These are phyloP conservation scores for Oscheius onirici DNA, from an alignment of 2,888 invertebrate genomes.

Conservation along the genomic window DNA sequence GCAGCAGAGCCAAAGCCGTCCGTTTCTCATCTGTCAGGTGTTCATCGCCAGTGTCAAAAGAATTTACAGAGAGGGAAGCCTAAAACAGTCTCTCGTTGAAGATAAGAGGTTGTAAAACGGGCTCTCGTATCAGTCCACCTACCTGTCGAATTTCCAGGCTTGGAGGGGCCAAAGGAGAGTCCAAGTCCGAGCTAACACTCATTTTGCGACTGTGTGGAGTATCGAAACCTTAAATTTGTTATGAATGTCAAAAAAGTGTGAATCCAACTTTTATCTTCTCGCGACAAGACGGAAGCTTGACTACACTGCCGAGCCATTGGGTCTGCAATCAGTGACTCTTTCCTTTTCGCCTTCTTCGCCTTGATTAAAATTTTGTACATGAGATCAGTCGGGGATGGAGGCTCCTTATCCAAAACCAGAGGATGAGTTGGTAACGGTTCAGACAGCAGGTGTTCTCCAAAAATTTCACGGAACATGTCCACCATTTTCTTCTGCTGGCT, in stretches of 20 bases:
- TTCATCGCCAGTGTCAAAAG: conserved; percentile 5
- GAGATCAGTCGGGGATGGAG: conserved; percentile 59
- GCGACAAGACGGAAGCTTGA: background rate
- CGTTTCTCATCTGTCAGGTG: conserved; percentile 21
- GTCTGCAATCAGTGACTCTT: background rate
- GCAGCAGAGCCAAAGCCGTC: conserved; percentile 10
- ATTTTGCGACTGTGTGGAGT: background rate
- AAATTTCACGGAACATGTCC: conserved; percentile 53
- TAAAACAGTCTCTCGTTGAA: background rate
- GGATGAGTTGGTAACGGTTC: conserved; percentile 59
- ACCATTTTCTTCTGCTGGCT: conserved; percentile 64
- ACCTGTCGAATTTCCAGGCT: background rate
- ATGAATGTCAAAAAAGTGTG: background rate
- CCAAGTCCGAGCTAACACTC: conserved; percentile 8
- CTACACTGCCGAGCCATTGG: background rate
- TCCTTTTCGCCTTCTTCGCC: conserved; percentile 42
- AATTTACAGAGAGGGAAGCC: background rate
- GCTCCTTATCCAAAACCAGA: conserved; percentile 42
- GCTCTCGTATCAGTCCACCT: background rate
- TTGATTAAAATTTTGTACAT: conserved; percentile 65
- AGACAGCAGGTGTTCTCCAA: conserved; percentile 60
- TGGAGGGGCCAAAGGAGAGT: background rate
- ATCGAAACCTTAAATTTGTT: background rate
- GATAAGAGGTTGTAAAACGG: background rate
- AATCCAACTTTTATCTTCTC: background rate